phyloP scores from a whole-genome alignment of 2,113 vertebrate species.

The Anhinga anhinga region DNA sequence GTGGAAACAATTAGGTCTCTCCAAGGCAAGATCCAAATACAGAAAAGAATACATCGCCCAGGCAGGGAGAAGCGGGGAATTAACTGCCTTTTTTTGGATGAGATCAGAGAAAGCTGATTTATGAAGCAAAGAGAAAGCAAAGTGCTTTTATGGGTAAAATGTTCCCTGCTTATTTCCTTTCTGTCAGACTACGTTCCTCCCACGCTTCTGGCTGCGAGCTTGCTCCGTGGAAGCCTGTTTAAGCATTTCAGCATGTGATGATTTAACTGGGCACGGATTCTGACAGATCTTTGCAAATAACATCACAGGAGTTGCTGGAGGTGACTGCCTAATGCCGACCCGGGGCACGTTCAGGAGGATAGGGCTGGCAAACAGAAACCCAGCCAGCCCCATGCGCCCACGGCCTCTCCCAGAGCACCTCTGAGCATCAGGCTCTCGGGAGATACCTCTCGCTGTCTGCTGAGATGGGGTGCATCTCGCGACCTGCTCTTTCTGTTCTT shows the following conservation, averaged over 20 bases:
- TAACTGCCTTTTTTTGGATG: slow-evolving; percentile 63
- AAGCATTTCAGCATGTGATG: slow-evolving; percentile 65
- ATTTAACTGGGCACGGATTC: slow-evolving; percentile 55
- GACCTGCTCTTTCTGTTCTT: background rate
- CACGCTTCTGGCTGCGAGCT: slow-evolving; percentile 59
- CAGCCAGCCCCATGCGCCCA: background rate
- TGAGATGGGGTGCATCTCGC: background rate
- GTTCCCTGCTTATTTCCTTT: slow-evolving; percentile 70
- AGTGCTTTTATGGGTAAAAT: slow-evolving; percentile 70
- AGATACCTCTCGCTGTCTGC: rapidly evolving
- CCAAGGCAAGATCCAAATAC: slow-evolving; percentile 53
- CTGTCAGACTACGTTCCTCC: slow-evolving; percentile 64
- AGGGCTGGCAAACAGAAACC: background rate
- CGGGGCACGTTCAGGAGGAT: background rate
- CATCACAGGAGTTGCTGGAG: slow-evolving; percentile 52
- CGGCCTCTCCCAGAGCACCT: background rate
- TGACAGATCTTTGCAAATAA: slow-evolving; percentile 50
- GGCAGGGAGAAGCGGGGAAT: slow-evolving; percentile 55
- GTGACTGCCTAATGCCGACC: background rate
- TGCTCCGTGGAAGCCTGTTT: slow-evolving; percentile 35
- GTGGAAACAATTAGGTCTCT: slow-evolving; percentile 66
- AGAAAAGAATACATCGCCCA: slow-evolving; percentile 61
- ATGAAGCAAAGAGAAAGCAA: slow-evolving; percentile 66
- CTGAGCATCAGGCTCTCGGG: background rate
- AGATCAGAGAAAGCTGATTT: slow-evolving; percentile 67